Percentiles rank a stretch among this genome's conserved stretches.
These are phyloP conservation scores for Boloria euphrosyne DNA, from an alignment of 2,888 invertebrate species.

Conservation along the genomic window DNA sequence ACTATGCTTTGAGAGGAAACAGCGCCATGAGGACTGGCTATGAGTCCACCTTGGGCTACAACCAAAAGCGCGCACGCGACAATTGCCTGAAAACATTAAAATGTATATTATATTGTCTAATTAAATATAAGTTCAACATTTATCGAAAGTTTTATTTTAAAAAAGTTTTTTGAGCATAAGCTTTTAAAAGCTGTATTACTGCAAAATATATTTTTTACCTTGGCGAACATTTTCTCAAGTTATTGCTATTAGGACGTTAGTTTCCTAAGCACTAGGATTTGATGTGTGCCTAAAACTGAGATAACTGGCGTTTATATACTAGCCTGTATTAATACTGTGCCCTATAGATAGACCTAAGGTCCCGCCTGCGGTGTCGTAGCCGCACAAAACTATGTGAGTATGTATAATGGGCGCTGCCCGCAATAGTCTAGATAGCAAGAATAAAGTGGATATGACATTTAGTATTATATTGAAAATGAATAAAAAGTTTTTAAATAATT, in stretches of 20 bases:
- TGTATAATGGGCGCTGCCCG: slow-evolving; percentile 68
- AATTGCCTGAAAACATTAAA: slow-evolving; percentile 53
- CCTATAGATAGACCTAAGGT: slow-evolving; percentile 66
- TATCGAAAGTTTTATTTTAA: neutral
- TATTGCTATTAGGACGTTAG: slow-evolving; percentile 60
- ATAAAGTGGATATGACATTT: slow-evolving; percentile 50
- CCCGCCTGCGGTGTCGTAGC: slow-evolving; percentile 56
- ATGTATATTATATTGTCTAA: neutral
- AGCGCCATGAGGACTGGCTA: slow-evolving; percentile 68
- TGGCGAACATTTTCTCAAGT: slow-evolving; percentile 71
- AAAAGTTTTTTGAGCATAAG: neutral
- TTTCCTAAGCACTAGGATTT: slow-evolving; percentile 69
- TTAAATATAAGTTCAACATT: neutral
- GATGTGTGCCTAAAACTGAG: slow-evolving; percentile 74
- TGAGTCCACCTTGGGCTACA: slow-evolving; percentile 76
- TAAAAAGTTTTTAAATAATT: neutral
- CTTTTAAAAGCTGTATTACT: slow-evolving; percentile 8
- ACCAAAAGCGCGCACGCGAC: slow-evolving; percentile 62
- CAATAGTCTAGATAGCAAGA: slow-evolving; percentile 57
- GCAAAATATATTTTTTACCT: slow-evolving; percentile 61
- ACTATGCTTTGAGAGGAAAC: slow-evolving; percentile 71
- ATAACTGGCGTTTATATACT: slow-evolving; percentile 75
- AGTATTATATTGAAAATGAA: neutral
- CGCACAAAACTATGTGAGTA: slow-evolving; percentile 57
- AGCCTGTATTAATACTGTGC: slow-evolving; percentile 55